Evolutionary conservation across 37 sponge, comb jelly and placozoan genomes (phyloP).

Genomic region (Oscarella lobularis): DNA sequence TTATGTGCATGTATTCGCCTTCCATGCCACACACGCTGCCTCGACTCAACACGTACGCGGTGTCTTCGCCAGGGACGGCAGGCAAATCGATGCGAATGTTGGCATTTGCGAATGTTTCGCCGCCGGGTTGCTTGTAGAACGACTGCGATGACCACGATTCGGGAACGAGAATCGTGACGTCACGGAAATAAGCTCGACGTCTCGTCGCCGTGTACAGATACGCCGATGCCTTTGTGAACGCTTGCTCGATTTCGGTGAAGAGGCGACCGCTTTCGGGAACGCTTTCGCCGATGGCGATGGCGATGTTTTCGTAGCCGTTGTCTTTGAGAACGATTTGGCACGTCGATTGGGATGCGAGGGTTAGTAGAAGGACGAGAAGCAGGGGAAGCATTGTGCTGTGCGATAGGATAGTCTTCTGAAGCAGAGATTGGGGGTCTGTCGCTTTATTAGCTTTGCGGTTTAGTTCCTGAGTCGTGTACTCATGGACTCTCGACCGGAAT

Average conservation of each 20-base stretch:
- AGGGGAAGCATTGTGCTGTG: too few species aligned
- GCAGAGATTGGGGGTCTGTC: too few species aligned
- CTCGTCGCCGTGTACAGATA: not conserved
- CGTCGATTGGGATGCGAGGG: too few species aligned
- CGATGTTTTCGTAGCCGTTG: not conserved
- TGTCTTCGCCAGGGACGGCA: not conserved
- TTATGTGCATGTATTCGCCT: not conserved
- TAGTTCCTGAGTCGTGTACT: too few species aligned
- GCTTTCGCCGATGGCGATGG: not conserved
- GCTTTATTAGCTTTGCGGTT: too few species aligned
- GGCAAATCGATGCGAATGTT: not conserved
- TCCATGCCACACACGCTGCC: not conserved
- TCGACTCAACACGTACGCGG: not conserved
- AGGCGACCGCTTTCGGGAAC: not conserved
- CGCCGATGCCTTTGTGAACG: not conserved
- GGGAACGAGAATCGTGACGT: not conserved
- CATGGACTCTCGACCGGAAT: too few species aligned
- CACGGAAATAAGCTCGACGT: not conserved
- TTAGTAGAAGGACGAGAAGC: too few species aligned
- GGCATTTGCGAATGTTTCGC: not conserved
- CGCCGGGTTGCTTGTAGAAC: not conserved
- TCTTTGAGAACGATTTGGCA: too few species aligned
- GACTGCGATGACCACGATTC: not conserved
- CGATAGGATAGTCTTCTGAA: too few species aligned
- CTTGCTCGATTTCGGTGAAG: not conserved